phyloP scores from a whole-genome alignment of 2,113 vertebrate genomes.

The Piaya cayana region DNA sequence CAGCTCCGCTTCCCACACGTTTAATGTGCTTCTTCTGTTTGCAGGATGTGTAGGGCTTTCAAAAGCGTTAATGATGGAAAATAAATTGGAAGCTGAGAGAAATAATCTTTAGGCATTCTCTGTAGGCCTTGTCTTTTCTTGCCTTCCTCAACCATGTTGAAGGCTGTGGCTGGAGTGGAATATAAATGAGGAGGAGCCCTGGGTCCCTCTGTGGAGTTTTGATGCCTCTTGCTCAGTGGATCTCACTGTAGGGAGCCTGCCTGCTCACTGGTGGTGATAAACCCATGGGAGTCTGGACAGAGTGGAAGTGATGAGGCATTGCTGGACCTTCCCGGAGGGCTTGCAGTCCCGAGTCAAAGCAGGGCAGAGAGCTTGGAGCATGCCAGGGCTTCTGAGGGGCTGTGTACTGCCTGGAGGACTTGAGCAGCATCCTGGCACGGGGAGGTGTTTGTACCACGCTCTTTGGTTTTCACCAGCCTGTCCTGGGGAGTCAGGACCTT shows the following conservation, averaged over 20 bases:
- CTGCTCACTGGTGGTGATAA: background rate
- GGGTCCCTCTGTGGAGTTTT: background rate
- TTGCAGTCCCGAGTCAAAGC: background rate
- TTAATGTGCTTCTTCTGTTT: constrained; percentile 51
- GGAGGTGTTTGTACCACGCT: background rate
- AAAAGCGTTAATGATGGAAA: constrained; percentile 78
- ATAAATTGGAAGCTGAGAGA: constrained; percentile 75
- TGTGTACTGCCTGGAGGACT: background rate
- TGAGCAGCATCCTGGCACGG: background rate
- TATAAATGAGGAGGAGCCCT: constrained; percentile 61
- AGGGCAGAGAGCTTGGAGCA: background rate
- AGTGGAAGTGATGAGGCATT: background rate
- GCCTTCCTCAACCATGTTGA: constrained; percentile 64
- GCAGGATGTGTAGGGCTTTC: constrained; percentile 61
- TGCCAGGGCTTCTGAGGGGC: background rate
- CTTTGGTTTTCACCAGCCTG: background rate
- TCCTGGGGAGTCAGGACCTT: background rate
- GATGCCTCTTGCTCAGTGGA: background rate
- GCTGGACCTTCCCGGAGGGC: background rate
- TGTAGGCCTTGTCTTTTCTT: constrained; percentile 65
- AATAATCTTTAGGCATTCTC: constrained; percentile 72
- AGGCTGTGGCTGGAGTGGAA: constrained; percentile 62
- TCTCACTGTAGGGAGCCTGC: background rate
- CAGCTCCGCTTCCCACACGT: fast-evolving
- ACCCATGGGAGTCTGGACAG: background rate